phyloP scores from a whole-genome alignment of 2,888 invertebrate species.

The Oligia fasciuncula region DNA sequence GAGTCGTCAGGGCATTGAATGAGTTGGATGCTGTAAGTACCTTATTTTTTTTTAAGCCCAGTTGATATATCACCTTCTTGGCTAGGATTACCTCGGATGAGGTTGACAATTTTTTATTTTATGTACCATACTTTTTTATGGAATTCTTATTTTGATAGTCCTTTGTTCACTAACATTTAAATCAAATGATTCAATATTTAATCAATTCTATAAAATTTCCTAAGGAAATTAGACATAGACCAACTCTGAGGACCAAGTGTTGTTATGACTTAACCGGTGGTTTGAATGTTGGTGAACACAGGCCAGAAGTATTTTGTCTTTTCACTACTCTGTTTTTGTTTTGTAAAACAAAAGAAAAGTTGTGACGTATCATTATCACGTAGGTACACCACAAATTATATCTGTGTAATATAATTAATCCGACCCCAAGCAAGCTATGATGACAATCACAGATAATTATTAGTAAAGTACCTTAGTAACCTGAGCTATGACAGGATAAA shows the following conservation, averaged over 20 bases:
- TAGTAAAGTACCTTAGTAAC: slow-evolving; percentile 17
- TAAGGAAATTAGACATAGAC: no score
- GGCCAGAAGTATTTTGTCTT: background rate
- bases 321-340: background rate
- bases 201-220: no score
- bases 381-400: slow-evolving; percentile 17
- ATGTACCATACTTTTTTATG: background rate
- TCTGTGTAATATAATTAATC: slow-evolving; percentile 35
- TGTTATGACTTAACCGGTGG: no score
- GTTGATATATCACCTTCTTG: background rate
- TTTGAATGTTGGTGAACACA: no score
- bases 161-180: no score
- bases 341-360: background rate
- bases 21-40: slow-evolving; percentile 96
- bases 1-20: slow-evolving; percentile 96
- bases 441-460: slow-evolving; percentile 28
- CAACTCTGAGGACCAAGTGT: no score
- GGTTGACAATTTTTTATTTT: background rate
- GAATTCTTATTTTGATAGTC: no score
- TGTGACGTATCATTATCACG: slow-evolving; percentile 8
- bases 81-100: no score
- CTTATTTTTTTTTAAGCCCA: background rate
- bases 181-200: no score
- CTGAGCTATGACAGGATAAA: slow-evolving; percentile 3
- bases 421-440: slow-evolving; percentile 35